A percentile compares a stretch with the other conserved stretches of the same genome.
phyloP scores from a whole-genome alignment of 2,888 invertebrate species.

The Coleophora flavipennella region DNA sequence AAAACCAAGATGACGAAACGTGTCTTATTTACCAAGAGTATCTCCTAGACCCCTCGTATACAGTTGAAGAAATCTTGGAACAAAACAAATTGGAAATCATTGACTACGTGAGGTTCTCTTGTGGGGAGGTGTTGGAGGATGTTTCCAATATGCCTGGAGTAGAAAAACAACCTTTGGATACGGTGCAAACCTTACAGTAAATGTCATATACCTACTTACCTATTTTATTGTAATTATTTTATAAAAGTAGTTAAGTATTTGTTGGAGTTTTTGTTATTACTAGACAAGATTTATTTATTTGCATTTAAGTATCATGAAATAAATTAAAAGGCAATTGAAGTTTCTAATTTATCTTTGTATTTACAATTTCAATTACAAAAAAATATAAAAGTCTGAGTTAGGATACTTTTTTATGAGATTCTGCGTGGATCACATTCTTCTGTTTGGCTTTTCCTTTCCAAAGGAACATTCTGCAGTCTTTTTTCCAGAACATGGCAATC shows the following conservation, averaged over 20 bases:
- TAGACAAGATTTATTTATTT: conserved; percentile 16
- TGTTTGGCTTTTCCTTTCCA: conserved; percentile 62
- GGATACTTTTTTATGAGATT: conserved; percentile 32
- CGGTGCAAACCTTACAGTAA: conserved; percentile 77
- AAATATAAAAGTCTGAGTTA: no score
- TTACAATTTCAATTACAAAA: no score
- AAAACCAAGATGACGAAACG: conserved; percentile 82
- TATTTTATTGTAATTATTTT: neutral
- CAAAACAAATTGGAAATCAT: conserved; percentile 77
- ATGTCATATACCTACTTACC: neutral
- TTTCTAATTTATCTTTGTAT: neutral
- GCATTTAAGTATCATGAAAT: conserved; percentile 20
- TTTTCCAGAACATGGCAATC: conserved; percentile 78
- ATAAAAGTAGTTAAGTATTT: conserved; percentile 4
- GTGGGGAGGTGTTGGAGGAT: conserved; percentile 77
- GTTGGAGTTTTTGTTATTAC: conserved; percentile 3
- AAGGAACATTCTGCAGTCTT: conserved; percentile 79
- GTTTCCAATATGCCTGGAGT: conserved; percentile 47
- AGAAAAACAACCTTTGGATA: conserved; percentile 68
- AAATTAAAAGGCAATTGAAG: neutral
- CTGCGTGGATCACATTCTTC: conserved; percentile 39
- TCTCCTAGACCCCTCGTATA: conserved; percentile 81
- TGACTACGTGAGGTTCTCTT: conserved; percentile 90
- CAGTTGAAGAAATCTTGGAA: conserved; percentile 80
- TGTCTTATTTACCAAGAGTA: conserved; percentile 91